A percentile compares a stretch with the other conserved stretches of the same genome.
Conservation (phyloP, 2,888 invertebrate species). For the Choreutis nemorana region DNA sequence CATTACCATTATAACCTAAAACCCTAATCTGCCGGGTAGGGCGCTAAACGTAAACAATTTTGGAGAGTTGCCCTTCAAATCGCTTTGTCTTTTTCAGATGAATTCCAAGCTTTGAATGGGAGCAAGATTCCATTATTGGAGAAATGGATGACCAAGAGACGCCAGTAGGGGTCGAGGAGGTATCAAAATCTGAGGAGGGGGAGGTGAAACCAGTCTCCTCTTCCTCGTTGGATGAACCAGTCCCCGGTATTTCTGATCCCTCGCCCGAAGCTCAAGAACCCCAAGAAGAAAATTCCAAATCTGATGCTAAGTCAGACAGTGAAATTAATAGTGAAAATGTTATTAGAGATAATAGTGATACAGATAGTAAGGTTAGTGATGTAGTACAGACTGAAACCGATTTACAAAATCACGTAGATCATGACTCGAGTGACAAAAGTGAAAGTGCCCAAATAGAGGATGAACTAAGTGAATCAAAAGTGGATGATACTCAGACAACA, state of each 20-base stretch:
- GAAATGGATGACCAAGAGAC: slow-evolving; percentile 48
- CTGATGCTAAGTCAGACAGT: no score
- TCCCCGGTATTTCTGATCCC: no score
- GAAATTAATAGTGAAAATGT: slow-evolving; percentile 16
- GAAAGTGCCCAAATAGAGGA: no score
- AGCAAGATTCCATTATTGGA: slow-evolving; percentile 26
- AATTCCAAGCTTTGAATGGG: slow-evolving; percentile 16
- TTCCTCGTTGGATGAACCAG: not conserved
- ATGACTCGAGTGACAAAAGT: slow-evolving; percentile 14
- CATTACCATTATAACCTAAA: slow-evolving; percentile 42
- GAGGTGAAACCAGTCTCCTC: no score
- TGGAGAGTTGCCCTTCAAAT: slow-evolving; percentile 7
- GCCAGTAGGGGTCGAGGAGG: not conserved
- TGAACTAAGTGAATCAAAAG: no score
- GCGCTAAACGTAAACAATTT: slow-evolving; percentile 11
- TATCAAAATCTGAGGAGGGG: not conserved
- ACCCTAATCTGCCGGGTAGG: slow-evolving; percentile 42
- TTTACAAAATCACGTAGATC: slow-evolving; percentile 41
- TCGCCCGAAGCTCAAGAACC: slow-evolving; percentile 7
- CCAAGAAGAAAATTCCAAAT: slow-evolving; percentile 8
- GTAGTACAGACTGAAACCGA: slow-evolving; percentile 18
- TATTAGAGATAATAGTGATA: slow-evolving; percentile 14
- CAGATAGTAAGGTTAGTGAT: slow-evolving; percentile 12
- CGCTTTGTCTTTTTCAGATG: slow-evolving; percentile 34
- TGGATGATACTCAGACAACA: no score